Conservation (phyloP, 2,888 invertebrate genomes). For the Drosophila infuscata region DNA sequence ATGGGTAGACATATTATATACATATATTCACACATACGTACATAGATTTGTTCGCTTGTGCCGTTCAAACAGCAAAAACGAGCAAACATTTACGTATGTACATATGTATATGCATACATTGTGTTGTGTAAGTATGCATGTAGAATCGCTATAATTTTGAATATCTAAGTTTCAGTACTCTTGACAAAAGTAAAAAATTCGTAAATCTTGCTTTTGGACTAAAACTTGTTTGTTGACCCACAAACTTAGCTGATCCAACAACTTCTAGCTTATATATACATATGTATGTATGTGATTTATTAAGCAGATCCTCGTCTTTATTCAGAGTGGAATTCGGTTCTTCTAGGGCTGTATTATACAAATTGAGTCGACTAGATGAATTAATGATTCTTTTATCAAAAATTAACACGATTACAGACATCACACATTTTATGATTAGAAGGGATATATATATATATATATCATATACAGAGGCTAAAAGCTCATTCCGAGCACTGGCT, state of each 20-base stretch:
- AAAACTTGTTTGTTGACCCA: conserved; percentile 1
- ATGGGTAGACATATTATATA: neutral
- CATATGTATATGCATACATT: neutral
- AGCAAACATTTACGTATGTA: neutral
- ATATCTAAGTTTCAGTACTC: conserved; percentile 26
- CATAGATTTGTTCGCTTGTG: conserved; percentile 46
- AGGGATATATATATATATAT: too few relatives aligned
- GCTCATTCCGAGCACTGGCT: too few relatives aligned
- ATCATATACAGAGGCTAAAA: too few relatives aligned
- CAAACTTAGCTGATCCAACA: neutral
- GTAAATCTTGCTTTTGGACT: neutral
- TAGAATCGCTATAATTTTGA: neutral
- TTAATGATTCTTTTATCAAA: neutral
- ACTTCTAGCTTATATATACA: neutral
- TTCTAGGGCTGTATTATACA: neutral
- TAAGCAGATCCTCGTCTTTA: neutral
- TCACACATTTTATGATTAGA: too few relatives aligned
- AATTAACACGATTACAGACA: neutral
- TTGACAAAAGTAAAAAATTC: neutral
- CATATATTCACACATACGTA: conserved; percentile 2
- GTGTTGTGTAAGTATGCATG: neutral
- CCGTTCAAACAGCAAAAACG: conserved; percentile 31
- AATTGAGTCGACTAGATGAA: neutral
- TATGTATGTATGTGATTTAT: neutral
- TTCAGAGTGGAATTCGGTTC: neutral